phyloP scores from a whole-genome alignment of 2,888 invertebrate genomes.

The Smittia sp. region DNA sequence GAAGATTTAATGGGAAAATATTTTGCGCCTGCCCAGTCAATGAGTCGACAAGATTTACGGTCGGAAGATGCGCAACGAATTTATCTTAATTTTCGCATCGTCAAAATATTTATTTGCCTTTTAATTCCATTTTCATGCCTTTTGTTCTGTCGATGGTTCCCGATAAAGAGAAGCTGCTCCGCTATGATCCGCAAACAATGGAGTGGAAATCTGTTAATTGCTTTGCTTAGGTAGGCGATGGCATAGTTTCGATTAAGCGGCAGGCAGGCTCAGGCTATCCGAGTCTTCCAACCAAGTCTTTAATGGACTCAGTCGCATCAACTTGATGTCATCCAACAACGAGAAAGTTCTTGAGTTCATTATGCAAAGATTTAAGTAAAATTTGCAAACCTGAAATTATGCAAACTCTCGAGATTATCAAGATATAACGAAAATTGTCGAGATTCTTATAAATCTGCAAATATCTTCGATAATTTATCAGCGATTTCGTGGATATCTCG shows the following conservation, averaged over 20 bases:
- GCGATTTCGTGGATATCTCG: neutral
- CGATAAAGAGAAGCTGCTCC: neutral
- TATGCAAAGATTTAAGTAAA: too few species aligned
- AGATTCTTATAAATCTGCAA: neutral
- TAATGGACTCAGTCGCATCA: too few species aligned
- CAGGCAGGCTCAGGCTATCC: too few species aligned
- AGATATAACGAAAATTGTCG: too few species aligned
- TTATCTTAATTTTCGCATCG: constrained; percentile 33
- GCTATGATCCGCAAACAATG: neutral
- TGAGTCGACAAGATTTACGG: constrained; percentile 24
- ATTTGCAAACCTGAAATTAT: too few species aligned
- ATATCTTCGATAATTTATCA: neutral
- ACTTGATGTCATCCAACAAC: too few species aligned
- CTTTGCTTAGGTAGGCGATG: too few species aligned
- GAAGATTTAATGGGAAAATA: constrained; percentile 35
- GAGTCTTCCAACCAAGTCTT: too few species aligned
- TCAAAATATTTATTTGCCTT: constrained; percentile 38
- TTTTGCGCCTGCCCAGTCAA: constrained; percentile 27
- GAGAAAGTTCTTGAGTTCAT: too few species aligned
- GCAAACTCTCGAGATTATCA: too few species aligned
- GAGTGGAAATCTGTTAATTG: neutral
- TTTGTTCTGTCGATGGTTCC: neutral
- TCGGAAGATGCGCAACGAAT: constrained; percentile 7
- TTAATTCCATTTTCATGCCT: constrained; percentile 5
- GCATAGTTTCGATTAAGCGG: too few species aligned